A percentile compares a stretch with the other conserved stretches of the same genome.
phyloP scores from a whole-genome alignment of 1,140 invertebrate species.

The Cotesia chilonis region DNA sequence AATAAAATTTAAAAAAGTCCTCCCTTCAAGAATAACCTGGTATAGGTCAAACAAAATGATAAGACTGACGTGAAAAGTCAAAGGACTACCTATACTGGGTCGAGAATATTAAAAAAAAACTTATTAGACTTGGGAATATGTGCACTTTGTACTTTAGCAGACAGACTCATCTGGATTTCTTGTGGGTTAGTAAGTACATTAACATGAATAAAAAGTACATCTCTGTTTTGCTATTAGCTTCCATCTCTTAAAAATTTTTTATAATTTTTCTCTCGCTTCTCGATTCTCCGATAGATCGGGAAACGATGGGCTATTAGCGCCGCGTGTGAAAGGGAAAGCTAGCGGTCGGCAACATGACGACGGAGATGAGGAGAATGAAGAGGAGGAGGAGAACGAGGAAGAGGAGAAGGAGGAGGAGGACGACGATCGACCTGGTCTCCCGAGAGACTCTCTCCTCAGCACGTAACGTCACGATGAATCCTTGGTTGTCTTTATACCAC shows the following conservation, averaged over 20 bases:
- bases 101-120: neutral
- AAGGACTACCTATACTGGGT: conserved; percentile 23
- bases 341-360: conserved; percentile 51
- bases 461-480: conserved; percentile 46
- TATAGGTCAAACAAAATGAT: conserved; percentile 11
- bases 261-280: conserved; percentile 23
- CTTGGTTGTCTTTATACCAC: conserved; percentile 37
- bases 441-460: conserved; percentile 55
- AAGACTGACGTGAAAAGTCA: conserved; percentile 33
- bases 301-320: conserved; percentile 63
- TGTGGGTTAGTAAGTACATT: conserved; percentile 17
- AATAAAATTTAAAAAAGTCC: too few relatives aligned
- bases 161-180: conserved; percentile 20
- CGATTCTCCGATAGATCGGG: conserved; percentile 54
- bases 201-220: conserved; percentile 14
- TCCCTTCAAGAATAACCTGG: neutral
- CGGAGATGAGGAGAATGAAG: conserved; percentile 32
- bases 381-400: conserved; percentile 18
- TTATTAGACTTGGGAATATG: neutral
- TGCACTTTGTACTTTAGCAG: conserved; percentile 18
- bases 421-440: conserved; percentile 58
- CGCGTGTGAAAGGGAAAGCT: conserved; percentile 65
- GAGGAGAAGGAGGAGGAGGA: conserved; percentile 30
- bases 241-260: conserved; percentile 13
- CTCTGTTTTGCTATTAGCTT: neutral